Percentiles rank a stretch among this genome's conserved stretches.
These are phyloP conservation scores for Glyptemys insculpta DNA, from an alignment of 2,797 vertebrate species.

Conservation along the genomic window DNA sequence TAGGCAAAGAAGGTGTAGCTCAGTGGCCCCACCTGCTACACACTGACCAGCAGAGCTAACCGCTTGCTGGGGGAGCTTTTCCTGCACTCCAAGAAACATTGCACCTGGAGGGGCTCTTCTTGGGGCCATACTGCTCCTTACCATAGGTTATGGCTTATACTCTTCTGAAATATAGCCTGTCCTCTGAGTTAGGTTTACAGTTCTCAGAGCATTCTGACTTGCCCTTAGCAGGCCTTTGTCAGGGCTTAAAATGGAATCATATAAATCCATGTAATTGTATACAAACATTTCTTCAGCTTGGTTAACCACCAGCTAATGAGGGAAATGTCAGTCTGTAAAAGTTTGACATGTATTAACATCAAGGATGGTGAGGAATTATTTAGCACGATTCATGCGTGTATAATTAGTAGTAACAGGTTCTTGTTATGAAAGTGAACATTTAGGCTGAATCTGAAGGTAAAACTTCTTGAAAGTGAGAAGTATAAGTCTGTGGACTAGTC, in stretches of 20 bases:
- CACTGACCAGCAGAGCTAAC: background rate
- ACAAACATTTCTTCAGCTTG: background rate
- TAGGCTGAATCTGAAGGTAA: conserved; percentile 25
- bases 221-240: background rate
- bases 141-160: background rate
- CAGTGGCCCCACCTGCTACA: fast-evolving
- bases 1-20: background rate
- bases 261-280: background rate
- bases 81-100: background rate
- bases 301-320: background rate
- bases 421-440: conserved; percentile 26
- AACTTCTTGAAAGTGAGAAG: conserved; percentile 1
- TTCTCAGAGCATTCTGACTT: background rate
- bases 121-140: background rate
- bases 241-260: background rate
- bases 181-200: background rate
- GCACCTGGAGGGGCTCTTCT: background rate
- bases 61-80: fast-evolving
- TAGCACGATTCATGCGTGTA: background rate
- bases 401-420: conserved; percentile 9
- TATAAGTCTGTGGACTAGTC: background rate
- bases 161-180: background rate
- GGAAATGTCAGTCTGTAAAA: background rate
- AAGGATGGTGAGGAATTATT: conserved; percentile 14
- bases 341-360: conserved; percentile 11